A percentile compares a stretch with the other conserved stretches of the same genome.
Evolutionary conservation across 2,113 vertebrate species (phyloP).

Genomic region (Dendrocopos noguchii): DNA sequence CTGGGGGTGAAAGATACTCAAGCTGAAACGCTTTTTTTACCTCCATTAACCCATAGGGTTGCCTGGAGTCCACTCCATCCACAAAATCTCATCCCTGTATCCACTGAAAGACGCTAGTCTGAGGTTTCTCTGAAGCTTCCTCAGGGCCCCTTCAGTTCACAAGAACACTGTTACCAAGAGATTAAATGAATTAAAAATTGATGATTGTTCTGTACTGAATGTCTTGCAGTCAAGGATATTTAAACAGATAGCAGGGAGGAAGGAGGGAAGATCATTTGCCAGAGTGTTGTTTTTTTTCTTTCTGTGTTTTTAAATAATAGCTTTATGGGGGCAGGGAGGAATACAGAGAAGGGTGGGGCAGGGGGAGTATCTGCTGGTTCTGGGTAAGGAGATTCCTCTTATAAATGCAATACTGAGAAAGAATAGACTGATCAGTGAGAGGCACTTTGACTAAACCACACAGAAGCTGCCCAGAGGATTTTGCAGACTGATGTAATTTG

Average conservation of each 20-base stretch:
- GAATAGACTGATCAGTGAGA: not conserved
- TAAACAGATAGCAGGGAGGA: slow-evolving; percentile 66
- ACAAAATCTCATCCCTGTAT: slow-evolving; percentile 6
- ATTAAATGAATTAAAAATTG: slow-evolving; percentile 81
- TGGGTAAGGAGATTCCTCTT: slow-evolving; percentile 14
- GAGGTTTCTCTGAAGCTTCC: slow-evolving; percentile 71
- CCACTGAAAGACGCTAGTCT: slow-evolving; percentile 23
- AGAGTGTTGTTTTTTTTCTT: not conserved
- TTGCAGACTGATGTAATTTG: not conserved
- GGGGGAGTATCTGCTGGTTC: not conserved
- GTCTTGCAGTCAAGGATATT: slow-evolving; percentile 76
- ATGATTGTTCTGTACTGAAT: slow-evolving; percentile 71
- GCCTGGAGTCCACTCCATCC: slow-evolving; percentile 1
- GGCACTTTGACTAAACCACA: not conserved
- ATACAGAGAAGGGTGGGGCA: not conserved
- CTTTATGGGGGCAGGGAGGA: not conserved
- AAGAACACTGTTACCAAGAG: slow-evolving; percentile 72
- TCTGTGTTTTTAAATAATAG: slow-evolving; percentile 48
- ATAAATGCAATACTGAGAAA: slow-evolving; percentile 11
- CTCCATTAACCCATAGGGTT: slow-evolving; percentile 10
- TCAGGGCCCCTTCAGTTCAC: slow-evolving; percentile 71
- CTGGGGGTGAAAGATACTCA: not conserved
- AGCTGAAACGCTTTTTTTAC: not conserved
- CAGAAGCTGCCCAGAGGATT: not conserved
- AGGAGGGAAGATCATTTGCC: not conserved